Percentiles rank a stretch among this genome's conserved stretches.
These are phyloP conservation scores for Pantherophis alleghaniensis DNA, from an alignment of 2,797 vertebrate species.

Conservation along the genomic window DNA sequence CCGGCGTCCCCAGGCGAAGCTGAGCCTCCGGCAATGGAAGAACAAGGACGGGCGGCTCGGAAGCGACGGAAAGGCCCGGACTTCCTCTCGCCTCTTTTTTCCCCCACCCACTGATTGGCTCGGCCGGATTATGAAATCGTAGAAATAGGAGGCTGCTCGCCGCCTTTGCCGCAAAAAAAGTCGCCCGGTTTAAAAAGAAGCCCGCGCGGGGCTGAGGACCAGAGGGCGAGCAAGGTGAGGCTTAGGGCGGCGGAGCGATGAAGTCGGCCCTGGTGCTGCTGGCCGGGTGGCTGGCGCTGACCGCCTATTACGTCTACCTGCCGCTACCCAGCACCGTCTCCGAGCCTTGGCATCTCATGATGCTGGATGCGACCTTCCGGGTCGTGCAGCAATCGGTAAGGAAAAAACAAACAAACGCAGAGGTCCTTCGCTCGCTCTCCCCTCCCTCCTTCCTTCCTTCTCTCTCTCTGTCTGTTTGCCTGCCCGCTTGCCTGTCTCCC, in stretches of 20 bases:
- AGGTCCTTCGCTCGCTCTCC: no score
- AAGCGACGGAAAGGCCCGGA: slow-evolving; percentile 37
- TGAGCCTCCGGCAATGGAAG: not conserved
- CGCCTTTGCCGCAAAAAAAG: slow-evolving; percentile 29
- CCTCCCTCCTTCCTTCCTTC: no score
- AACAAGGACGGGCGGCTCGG: slow-evolving; percentile 31
- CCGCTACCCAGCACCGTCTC: slow-evolving; percentile 84
- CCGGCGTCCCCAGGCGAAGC: not conserved
- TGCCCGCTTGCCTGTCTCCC: no score
- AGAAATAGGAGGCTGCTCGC: slow-evolving; percentile 20
- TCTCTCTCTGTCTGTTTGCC: no score
- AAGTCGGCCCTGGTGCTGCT: slow-evolving; percentile 72
- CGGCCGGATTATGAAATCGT: slow-evolving; percentile 16
- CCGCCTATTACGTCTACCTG: slow-evolving; percentile 87
- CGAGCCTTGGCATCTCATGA: slow-evolving; percentile 91
- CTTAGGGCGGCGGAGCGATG: slow-evolving; percentile 63
- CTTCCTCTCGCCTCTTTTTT: slow-evolving; percentile 54
- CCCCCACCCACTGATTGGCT: slow-evolving; percentile 57
- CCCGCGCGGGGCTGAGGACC: not conserved
- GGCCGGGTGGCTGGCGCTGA: slow-evolving; percentile 74
- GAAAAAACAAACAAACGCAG: not conserved
- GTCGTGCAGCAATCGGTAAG: slow-evolving; percentile 86
- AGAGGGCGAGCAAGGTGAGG: not conserved
- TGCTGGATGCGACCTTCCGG: slow-evolving; percentile 86
- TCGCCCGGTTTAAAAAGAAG: not conserved